phyloP scores from a whole-genome alignment of 2,797 vertebrate genomes.

The Thripadectes ignobilis region DNA sequence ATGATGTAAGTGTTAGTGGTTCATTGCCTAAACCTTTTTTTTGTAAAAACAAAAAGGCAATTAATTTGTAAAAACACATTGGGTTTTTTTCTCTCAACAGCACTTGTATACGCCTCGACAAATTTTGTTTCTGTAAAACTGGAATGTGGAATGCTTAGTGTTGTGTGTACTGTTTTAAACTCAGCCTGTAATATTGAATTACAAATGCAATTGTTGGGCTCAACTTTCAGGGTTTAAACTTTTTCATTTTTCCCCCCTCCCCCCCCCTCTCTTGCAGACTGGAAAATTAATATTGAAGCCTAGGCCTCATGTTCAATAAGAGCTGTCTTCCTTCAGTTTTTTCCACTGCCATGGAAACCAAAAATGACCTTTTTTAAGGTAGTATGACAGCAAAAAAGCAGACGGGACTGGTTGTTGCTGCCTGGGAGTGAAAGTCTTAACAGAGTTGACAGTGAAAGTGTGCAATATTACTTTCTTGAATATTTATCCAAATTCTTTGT shows the following conservation, averaged over 20 bases:
- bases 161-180: neutral
- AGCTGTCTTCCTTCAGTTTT: constrained; percentile 38
- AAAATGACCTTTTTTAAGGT: constrained; percentile 65
- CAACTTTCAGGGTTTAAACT: neutral
- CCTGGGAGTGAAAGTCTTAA: constrained; percentile 49
- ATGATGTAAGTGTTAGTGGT: constrained; percentile 88
- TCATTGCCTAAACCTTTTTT: neutral
- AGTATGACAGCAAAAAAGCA: constrained; percentile 56
- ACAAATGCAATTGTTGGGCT: neutral
- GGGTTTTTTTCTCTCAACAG: neutral
- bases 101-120: neutral
- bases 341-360: constrained; percentile 58
- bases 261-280: constrained; percentile 81
- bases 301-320: constrained; percentile 93
- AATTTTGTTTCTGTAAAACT: neutral
- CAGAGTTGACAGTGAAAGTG: constrained; percentile 53
- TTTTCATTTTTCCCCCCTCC: neutral
- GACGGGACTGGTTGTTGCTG: constrained; percentile 55
- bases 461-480: constrained; percentile 69
- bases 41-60: neutral
- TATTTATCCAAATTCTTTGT: constrained; percentile 56
- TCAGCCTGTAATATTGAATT: neutral
- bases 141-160: neutral
- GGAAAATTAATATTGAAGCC: constrained; percentile 98
- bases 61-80: neutral